Evolutionary conservation across 1,140 invertebrate genomes (phyloP), one percentile per base, ranked within the genome.

Genomic region (Dreissena rostriformis): DNA sequence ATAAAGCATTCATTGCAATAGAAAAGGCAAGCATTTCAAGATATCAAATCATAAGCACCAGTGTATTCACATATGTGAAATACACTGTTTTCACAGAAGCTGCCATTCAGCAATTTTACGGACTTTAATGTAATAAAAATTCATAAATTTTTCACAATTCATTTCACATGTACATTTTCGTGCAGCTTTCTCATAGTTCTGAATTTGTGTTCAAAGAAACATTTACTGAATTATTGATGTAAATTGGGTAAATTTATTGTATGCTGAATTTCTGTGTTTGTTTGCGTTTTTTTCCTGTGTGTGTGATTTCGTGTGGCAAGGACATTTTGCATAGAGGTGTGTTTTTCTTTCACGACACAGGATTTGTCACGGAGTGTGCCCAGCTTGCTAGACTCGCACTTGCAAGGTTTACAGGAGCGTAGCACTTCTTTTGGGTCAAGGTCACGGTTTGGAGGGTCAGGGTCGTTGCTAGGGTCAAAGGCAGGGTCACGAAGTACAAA

Each of bases 371-470:
- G 82, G 67, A 89, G 88, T 82, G 83, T 86, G 17, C 85, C 85
- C 76, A 87, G 81, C 79, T 87, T 82, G 82, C 87, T 86, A 86
- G 76, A 83, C 53, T 63, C 82, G 51, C 76, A 85, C 71, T 51
- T 84, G 68, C 70, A 75, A 83, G 86, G 77, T 53, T 55, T 83
- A 17, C 76, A 86, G 55, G 86, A 86, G 61, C 86, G 90, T 63
- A 90, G 90, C 80, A 85, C 90, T 26, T 90, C 88, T 57, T 88
- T 91, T 86, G 90, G 88, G 77, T 81, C 85, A 63, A 87, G 84
- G 77, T 72, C 79, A 70, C 74, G 72, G 29, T 68, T 71, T 61
- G 71, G 76, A 66, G 77, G 77, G 67, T 78, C 82, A 77, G 73
- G 78, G 76, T 86, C 78, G 72, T 67, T 82, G 61, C 49, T 71